Base-by-base conservation (phyloP, 2,888 invertebrate species). In the Petrophora chlorosata region DNA sequence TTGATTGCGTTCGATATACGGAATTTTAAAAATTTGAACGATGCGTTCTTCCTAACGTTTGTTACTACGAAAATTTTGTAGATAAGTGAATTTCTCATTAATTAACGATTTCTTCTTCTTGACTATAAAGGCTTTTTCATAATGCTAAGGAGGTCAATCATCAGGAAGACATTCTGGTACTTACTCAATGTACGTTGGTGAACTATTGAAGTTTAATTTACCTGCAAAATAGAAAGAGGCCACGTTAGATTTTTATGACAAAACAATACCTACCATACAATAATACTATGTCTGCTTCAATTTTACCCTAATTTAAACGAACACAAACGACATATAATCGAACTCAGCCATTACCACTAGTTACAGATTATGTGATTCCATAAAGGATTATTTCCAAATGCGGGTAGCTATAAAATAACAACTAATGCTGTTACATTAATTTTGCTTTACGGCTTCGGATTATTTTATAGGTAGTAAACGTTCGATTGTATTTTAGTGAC, bases 381-480 rank as follows among this genome's bases (percentile, higher is more conserved):
- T 57, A 65, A 68, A 69, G 70, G 65, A 63, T 66, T 67, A 67
- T 53, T 51, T 51, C 42, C 39, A 41, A 43, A 74, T 70, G 87
- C 88, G 87, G 87, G 88, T 61, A 49, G 61, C 68, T 66, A 73
- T 85, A 79, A 85, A 83, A 78, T 79, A 66, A 75, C 66, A 73
- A 78, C 71, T 29, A 43, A 49, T 33, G 12, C 38, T 72, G 70
- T 73, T 70, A 73, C 69, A 74, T 70, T 76, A 74, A 73, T 76
- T 74, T 70, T 61, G 69, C 57, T 85, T 87, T 82, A 87, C 73
- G 78, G 69, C 65, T 56, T 70, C 68, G 67, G 78, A 80, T 83
- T 66, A 77, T 78, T 84, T 79, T 78, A 83, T 72, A 60, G 63
- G 73, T 53, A 59, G 67, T 81, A 74, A 82, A 82, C 66, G 68